These are phyloP conservation scores for Sterrhoptilus dennistouni DNA, from an alignment of 2,113 vertebrate genomes.

Conservation along the genomic window DNA sequence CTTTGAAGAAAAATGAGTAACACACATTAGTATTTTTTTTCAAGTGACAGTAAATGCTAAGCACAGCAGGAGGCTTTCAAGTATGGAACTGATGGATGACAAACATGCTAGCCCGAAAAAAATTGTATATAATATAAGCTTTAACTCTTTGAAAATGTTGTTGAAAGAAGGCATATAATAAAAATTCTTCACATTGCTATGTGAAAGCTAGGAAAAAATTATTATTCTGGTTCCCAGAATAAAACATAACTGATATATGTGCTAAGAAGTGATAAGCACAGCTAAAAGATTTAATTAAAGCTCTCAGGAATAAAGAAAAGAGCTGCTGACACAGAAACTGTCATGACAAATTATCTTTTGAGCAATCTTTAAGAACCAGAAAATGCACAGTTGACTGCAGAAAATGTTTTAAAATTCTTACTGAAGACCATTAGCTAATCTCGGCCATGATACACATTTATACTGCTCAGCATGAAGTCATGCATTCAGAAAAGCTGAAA, in stretches of 20 bases:
- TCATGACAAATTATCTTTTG: conserved; percentile 6
- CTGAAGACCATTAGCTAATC: neutral
- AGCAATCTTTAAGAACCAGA: neutral
- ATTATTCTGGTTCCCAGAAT: neutral
- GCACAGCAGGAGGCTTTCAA: neutral
- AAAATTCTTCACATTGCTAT: neutral
- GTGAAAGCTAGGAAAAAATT: neutral
- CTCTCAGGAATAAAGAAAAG: conserved; percentile 16
- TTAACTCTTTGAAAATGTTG: neutral
- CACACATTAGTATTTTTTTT: neutral
- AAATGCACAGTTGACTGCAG: neutral
- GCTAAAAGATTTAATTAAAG: conserved; percentile 42
- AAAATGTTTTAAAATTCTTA: neutral
- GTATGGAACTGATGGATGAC: neutral
- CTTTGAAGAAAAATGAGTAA: neutral
- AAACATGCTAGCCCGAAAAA: neutral
- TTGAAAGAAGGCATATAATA: neutral
- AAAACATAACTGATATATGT: conserved; percentile 17
- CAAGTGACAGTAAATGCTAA: neutral
- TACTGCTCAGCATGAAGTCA: neutral
- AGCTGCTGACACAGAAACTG: neutral
- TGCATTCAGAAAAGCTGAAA: neutral
- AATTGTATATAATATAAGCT: neutral
- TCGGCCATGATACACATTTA: neutral
- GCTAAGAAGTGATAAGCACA: neutral